phyloP scores from a whole-genome alignment of 2,888 invertebrate species.

The Chymomyza procnemis region DNA sequence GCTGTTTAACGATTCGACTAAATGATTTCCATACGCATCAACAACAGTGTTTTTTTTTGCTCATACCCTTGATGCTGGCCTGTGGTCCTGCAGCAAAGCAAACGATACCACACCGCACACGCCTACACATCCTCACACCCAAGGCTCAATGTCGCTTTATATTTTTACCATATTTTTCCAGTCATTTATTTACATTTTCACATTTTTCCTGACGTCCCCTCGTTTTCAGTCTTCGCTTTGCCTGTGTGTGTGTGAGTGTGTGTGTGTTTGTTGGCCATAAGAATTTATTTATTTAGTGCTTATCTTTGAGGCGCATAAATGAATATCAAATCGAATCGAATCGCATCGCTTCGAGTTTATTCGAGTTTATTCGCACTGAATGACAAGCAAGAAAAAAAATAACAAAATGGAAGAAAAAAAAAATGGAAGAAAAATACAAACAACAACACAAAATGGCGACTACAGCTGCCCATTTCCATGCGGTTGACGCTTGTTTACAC shows the following conservation, averaged over 20 bases:
- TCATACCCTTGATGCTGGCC: neutral
- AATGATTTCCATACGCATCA: constrained; percentile 7
- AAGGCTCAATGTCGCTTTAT: constrained; percentile 36
- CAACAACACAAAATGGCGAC: neutral
- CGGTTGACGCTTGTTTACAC: constrained; percentile 54
- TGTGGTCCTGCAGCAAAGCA: neutral
- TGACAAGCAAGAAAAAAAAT: constrained; percentile 28
- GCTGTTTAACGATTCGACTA: neutral
- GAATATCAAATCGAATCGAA: constrained; percentile 58
- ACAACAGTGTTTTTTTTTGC: neutral
- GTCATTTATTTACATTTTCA: constrained; percentile 69
- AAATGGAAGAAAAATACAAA: neutral
- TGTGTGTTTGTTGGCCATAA: neutral
- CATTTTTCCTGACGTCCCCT: constrained; percentile 3
- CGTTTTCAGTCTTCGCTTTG: neutral
- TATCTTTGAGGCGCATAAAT: constrained; percentile 68
- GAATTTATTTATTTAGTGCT: constrained; percentile 70
- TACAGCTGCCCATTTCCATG: constrained; percentile 54
- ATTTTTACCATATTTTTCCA: constrained; percentile 59
- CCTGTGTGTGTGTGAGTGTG: neutral
- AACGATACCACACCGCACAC: too few relatives aligned
- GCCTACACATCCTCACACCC: constrained; percentile 16
- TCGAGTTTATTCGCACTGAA: constrained; percentile 58
- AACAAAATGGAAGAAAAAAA: neutral
- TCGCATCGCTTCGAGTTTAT: constrained; percentile 57